These are phyloP conservation scores for Yasuhikotakia modesta DNA, from an alignment of 2,797 vertebrate species.

Conservation along the genomic window DNA sequence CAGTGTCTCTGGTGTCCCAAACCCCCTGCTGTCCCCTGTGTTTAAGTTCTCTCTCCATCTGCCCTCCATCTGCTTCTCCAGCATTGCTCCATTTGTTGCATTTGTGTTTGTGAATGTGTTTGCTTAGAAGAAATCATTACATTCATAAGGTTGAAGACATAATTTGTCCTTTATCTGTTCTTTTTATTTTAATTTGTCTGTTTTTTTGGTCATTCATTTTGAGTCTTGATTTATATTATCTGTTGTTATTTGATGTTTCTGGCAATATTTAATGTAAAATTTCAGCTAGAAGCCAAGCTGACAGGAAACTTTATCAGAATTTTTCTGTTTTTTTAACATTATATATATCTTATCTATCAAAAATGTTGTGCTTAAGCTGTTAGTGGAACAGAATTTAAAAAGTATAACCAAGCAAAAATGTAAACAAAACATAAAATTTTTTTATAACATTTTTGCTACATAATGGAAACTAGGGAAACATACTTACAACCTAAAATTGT, in stretches of 20 bases:
- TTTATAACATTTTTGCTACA: too few relatives aligned
- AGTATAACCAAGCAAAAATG: too few relatives aligned
- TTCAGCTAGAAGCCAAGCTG: background rate
- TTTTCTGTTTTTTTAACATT: too few relatives aligned
- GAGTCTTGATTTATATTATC: too few relatives aligned
- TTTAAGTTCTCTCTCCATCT: constrained; percentile 42
- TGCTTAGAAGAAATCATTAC: constrained; percentile 35
- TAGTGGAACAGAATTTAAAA: too few relatives aligned
- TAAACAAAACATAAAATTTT: too few relatives aligned
- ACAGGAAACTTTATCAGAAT: too few relatives aligned
- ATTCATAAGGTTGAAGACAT: constrained; percentile 3
- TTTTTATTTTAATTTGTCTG: background rate
- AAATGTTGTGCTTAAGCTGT: too few relatives aligned
- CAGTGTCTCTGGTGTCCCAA: constrained; percentile 22
- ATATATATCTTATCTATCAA: too few relatives aligned
- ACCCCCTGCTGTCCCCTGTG: constrained; percentile 38
- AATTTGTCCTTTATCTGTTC: constrained; percentile 6
- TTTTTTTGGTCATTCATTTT: constrained; percentile 1
- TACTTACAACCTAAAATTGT: too few relatives aligned
- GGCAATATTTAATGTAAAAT: background rate
- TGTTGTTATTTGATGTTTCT: background rate
- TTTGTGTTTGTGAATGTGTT: constrained; percentile 59
- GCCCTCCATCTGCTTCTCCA: constrained; percentile 16
- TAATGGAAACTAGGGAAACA: too few relatives aligned
- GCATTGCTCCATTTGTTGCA: constrained; percentile 41